These are phyloP conservation scores for Zapornia atra DNA, from an alignment of 2,113 vertebrate genomes.

Conservation along the genomic window DNA sequence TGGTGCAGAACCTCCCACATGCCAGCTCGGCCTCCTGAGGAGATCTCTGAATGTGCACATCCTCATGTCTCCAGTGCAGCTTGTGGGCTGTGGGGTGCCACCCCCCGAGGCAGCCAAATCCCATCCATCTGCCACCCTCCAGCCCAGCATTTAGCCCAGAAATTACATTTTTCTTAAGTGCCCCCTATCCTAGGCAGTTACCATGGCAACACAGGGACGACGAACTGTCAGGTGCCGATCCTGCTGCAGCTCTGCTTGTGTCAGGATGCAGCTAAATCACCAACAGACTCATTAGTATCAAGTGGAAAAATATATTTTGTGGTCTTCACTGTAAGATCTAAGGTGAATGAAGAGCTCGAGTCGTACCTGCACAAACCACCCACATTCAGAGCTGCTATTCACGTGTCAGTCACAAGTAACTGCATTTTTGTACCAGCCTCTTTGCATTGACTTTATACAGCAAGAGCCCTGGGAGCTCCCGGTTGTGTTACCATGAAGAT, in stretches of 20 bases:
- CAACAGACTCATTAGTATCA: background rate
- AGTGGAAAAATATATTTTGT: background rate
- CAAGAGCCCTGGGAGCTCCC: background rate
- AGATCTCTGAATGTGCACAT: background rate
- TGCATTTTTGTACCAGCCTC: background rate
- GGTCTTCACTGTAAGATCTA: background rate
- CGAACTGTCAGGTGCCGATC: background rate
- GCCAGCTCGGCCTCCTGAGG: background rate
- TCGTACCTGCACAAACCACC: background rate
- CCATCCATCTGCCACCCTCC: background rate
- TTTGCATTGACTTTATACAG: background rate
- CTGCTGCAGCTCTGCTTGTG: background rate
- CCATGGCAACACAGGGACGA: background rate
- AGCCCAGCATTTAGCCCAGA: background rate
- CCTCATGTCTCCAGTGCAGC: background rate
- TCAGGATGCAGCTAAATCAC: background rate
- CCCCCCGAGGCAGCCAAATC: background rate
- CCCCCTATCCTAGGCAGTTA: background rate
- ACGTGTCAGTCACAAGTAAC: rapidly evolving
- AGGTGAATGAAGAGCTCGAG: background rate
- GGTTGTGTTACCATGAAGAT: background rate
- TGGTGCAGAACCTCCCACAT: background rate
- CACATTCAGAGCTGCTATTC: background rate
- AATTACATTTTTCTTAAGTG: background rate
- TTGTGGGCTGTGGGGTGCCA: background rate